Percentiles rank a stretch among this genome's conserved stretches.
phyloP scores from a whole-genome alignment of 64 coral and sea anemone genomes.

The Hydrozoanthus tunicans region DNA sequence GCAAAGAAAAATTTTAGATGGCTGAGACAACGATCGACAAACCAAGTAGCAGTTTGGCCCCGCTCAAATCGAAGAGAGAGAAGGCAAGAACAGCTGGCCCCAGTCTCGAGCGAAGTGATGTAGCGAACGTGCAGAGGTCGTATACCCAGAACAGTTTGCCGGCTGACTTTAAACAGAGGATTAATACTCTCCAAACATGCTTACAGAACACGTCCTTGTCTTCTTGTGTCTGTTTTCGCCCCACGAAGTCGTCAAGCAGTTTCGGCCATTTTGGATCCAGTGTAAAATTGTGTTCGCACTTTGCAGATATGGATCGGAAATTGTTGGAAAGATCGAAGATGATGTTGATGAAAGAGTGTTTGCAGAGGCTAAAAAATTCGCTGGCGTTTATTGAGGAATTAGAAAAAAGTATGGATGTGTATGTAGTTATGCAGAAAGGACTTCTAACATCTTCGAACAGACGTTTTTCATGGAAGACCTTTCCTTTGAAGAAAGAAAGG shows the following conservation, averaged over 20 bases:
- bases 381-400: constrained; percentile 66
- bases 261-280: constrained; percentile 88
- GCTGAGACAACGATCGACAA: constrained; percentile 6
- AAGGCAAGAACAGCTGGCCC: constrained; percentile 44
- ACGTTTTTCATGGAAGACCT: constrained; percentile 47
- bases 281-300: constrained; percentile 71
- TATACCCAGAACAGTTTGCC: constrained; percentile 31
- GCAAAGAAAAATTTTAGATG: constrained; percentile 33
- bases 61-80: constrained; percentile 8
- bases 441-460: background rate
- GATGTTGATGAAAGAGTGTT: constrained; percentile 77
- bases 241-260: constrained; percentile 13
- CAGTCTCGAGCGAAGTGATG: constrained; percentile 1
- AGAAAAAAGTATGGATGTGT: constrained; percentile 70
- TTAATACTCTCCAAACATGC: constrained; percentile 49
- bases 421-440: constrained; percentile 40
- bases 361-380: constrained; percentile 68
- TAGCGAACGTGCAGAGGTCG: constrained; percentile 41
- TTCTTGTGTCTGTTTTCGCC: constrained; percentile 61
- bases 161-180: constrained; percentile 63
- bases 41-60: background rate
- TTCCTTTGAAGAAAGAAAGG: constrained; percentile 64
- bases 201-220: constrained; percentile 46
- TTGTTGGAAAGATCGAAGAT: constrained; percentile 78
- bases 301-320: constrained; percentile 78